Base-by-base conservation (phyloP, 2,888 invertebrate genomes). In the Colletes collaris region DNA sequence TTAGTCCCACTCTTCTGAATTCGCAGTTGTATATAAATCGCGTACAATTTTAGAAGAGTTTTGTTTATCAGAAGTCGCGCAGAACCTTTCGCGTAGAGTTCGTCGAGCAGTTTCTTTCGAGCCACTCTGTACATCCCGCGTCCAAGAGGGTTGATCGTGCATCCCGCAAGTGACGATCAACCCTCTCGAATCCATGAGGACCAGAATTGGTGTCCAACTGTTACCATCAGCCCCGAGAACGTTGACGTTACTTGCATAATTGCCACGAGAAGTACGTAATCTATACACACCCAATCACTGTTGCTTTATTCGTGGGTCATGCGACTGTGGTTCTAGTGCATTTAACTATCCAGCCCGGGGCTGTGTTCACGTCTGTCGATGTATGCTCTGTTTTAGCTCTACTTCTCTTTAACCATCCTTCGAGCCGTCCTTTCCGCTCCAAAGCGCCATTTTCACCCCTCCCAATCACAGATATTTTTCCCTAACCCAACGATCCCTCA, bases 221-320 rank as follows among this genome's bases (percentile, higher is more conserved):
- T 68, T 72, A 79, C 72, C 79, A 76, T 40, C 40, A 40, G 7
- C 40, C 76, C 53, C 68, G 8, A 10, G 76, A 77, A 83, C 69
- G 83, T 79, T 68, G 79, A 76, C 65, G 82, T 79, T 67, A 77
- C 73, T 78, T 64, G 80, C 76, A 76, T 84, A 84, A 86, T 85
- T 86, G 79, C 75, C 87, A 79, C 79, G 82, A 78, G 74, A 74
- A 84, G 71, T 80, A 82, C 86, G 75, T 69, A 79, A 80, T 67
- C 46, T 50, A 86, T 74, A 82, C 76, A 84, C 87, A 87, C 84
- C 76, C 83, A 85, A 85, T 89, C 87, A 87, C 81, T 87, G 87
- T 89, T 87, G 89, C 88, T 89, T 89, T 88, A 87, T 82, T 89
- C 88, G 89, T 90, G 85, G 87, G 82, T 89, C 85, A 87, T 89